Base-by-base conservation (phyloP, 1,140 invertebrate genomes). In the Orchestia grillus region DNA sequence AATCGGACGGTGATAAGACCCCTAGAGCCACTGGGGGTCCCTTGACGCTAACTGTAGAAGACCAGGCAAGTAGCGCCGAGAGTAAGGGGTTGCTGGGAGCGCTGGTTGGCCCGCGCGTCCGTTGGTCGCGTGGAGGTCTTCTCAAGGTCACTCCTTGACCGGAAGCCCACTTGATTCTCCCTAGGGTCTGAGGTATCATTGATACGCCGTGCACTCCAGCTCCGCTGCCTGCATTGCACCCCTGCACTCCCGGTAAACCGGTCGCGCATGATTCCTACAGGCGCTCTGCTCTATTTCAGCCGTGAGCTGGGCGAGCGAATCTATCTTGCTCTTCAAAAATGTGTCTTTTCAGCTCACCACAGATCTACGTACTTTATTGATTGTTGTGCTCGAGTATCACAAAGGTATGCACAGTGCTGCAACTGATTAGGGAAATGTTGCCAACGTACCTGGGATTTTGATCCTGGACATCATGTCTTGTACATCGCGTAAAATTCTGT, bases 101-200 rank as follows among this genome's bases (percentile, higher is more conserved):
- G 62, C 62, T 77, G 62, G 92, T 44, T 94, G 92, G 92, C 40
- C 36, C 40, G 43, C 88, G 92, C 40, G 92, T 44, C 44, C 43
- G 92, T 47, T 94, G 92, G 40, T 94, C 92, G 44, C 40, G 92
- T 44, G 44, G 44, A 94, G 92, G 92, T 45, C 92, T 94, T 40
- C 44, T 94, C 92, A 94, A 94, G 92, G 92, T 94, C 92, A 94
- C 41, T 8, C 44, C 0, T n/a, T 94, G 92, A 94, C 92, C 92
- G 92, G 92, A 94, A 94, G 44, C 92, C 92, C 92, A 47, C 92
- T 44, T 45, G 43, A 94, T 47, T 40, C 92, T 45, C 62, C 62
- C 62, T 77, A 4, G 43, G 92, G 92, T 44, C 92, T 45, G 40
- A 40, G 92, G 92, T 94, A 94, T 94, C 92, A 94, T n/a, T 94